A percentile compares a stretch with the other conserved stretches of the same genome.
Evolutionary conservation across 2,888 invertebrate genomes (phyloP).

Genomic region (Hirtodrosophila trivittata): DNA sequence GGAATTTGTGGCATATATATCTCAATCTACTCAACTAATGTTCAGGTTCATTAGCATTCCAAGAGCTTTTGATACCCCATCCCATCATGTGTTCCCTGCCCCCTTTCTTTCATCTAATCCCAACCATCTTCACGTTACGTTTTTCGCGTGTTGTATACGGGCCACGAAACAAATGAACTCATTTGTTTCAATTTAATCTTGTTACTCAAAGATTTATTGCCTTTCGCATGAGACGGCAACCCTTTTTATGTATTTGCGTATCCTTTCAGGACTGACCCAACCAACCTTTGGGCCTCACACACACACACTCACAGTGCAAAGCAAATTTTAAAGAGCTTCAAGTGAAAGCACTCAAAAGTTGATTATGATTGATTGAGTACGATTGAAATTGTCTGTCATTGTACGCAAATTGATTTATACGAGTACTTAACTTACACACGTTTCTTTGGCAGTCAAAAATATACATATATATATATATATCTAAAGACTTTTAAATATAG

Average conservation of each 20-base stretch:
- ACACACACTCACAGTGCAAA: slow-evolving; percentile 11
- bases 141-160: slow-evolving; percentile 22
- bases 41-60: slow-evolving; percentile 8
- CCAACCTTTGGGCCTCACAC: slow-evolving; percentile 27
- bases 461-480: not conserved
- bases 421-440: slow-evolving; percentile 36
- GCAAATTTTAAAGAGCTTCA: slow-evolving; percentile 51
- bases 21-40: not conserved
- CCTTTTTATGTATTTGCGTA: slow-evolving; percentile 38
- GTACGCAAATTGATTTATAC: slow-evolving; percentile 60
- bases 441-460: slow-evolving; percentile 38
- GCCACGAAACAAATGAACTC: slow-evolving; percentile 62
- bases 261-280: slow-evolving; percentile 37
- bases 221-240: slow-evolving; percentile 58
- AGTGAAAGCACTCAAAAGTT: slow-evolving; percentile 60
- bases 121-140: slow-evolving; percentile 6
- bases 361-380: slow-evolving; percentile 74
- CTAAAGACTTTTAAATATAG: no score
- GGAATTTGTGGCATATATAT: slow-evolving; percentile 8
- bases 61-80: not conserved
- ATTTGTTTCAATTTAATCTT: slow-evolving; percentile 74
- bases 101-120: slow-evolving; percentile 16
- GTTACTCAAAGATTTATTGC: slow-evolving; percentile 70
- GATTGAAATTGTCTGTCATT: slow-evolving; percentile 51
- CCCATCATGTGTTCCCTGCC: not conserved